Conservation (phyloP, 1,140 invertebrate species). For the Drosophila melanogaster region Release_6_plus_ISO1_MT NT_033777.3:8613001-8613500, state of each 20-base stretch:
- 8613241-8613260: background rate
- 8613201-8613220: background rate
- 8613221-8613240: slow-evolving; percentile 3
- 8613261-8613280: slow-evolving; percentile 10
- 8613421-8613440: slow-evolving; percentile 29
- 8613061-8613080: too few species aligned
- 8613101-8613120: too few species aligned
- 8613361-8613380: slow-evolving; percentile 31
- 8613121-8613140: background rate
- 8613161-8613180: slow-evolving; percentile 47
- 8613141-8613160: slow-evolving; percentile 32
- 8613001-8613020: too few species aligned
- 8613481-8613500: slow-evolving; percentile 36
- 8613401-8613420: slow-evolving; percentile 39
- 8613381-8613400: slow-evolving; percentile 32
- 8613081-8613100: too few species aligned
- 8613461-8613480: slow-evolving; percentile 15
- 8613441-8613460: slow-evolving; percentile 5
- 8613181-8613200: background rate
- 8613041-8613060: too few species aligned
- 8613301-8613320: slow-evolving; percentile 37
- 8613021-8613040: too few species aligned
- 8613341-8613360: slow-evolving; percentile 36
- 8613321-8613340: slow-evolving; percentile 55
- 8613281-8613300: slow-evolving; percentile 40